A percentile compares a stretch with the other conserved stretches of the same genome.
Conservation (phyloP, 2,888 invertebrate genomes). For the Xestoiulus laeticollis region DNA sequence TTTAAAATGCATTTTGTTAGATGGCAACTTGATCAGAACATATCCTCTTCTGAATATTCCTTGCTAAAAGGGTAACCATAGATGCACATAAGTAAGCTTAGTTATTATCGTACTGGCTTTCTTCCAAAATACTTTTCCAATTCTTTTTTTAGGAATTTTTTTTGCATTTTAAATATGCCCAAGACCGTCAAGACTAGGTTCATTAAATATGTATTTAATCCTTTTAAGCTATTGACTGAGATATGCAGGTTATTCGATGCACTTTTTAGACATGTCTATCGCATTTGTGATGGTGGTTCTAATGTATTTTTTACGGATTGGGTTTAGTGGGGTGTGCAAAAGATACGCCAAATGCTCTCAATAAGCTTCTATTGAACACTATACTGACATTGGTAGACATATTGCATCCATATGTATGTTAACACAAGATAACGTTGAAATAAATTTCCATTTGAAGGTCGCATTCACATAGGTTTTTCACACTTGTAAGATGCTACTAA, state of each 20-base stretch:
- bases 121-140: background rate
- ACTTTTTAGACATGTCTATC: background rate
- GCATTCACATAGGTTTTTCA: background rate
- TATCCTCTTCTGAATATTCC: background rate
- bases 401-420: background rate
- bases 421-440: background rate
- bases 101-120: background rate
- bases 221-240: background rate
- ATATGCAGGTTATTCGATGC: background rate
- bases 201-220: background rate
- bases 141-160: background rate
- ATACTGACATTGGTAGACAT: background rate
- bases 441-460: conserved; percentile 15
- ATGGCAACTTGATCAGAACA: background rate
- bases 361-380: background rate
- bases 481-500: background rate
- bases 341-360: background rate
- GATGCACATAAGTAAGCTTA: background rate
- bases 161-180: background rate
- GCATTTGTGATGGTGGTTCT: background rate
- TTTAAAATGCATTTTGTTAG: background rate
- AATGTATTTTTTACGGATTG: background rate
- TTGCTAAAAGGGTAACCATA: background rate
- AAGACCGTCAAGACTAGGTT: background rate
- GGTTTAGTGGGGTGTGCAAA: background rate